A percentile compares a stretch with the other conserved stretches of the same genome.
phyloP scores from a whole-genome alignment of 1,140 invertebrate species.

The Aphaenogaster rudis region DNA sequence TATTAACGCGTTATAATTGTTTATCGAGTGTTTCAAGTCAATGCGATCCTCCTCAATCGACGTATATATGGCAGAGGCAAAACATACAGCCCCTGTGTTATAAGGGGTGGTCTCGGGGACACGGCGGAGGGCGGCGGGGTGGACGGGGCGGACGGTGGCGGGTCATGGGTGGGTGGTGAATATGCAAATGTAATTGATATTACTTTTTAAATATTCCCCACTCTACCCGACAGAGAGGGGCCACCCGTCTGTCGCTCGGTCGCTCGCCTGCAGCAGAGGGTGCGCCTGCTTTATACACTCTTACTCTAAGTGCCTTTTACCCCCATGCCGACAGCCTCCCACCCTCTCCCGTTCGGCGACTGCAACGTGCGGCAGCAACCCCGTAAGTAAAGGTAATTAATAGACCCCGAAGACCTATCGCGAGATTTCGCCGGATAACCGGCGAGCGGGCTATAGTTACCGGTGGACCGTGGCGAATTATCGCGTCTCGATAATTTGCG shows the following conservation, averaged over 20 bases:
- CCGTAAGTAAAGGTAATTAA: constrained; percentile 84
- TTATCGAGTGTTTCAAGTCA: constrained; percentile 40
- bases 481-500: constrained; percentile 69
- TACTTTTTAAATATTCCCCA: constrained; percentile 87
- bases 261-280: constrained; percentile 77
- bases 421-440: constrained; percentile 79
- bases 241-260: constrained; percentile 81
- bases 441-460: constrained; percentile 71
- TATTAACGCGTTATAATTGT: constrained; percentile 25
- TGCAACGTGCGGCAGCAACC: constrained; percentile 42
- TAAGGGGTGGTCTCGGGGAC: constrained; percentile 59
- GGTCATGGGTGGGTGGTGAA: constrained; percentile 83
- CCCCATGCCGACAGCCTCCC: constrained; percentile 66
- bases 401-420: constrained; percentile 81
- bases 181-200: constrained; percentile 88
- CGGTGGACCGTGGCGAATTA: constrained; percentile 81
- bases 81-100: constrained; percentile 64
- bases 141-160: constrained; percentile 67
- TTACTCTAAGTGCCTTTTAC: constrained; percentile 84
- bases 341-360: constrained; percentile 49
- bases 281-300: constrained; percentile 81
- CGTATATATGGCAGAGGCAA: constrained; percentile 33
- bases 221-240: constrained; percentile 72
- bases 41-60: constrained; percentile 24
- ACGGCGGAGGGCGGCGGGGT: constrained; percentile 39